Base-by-base conservation (phyloP, 2,797 vertebrate genomes). In the Poecilia picta region DNA sequence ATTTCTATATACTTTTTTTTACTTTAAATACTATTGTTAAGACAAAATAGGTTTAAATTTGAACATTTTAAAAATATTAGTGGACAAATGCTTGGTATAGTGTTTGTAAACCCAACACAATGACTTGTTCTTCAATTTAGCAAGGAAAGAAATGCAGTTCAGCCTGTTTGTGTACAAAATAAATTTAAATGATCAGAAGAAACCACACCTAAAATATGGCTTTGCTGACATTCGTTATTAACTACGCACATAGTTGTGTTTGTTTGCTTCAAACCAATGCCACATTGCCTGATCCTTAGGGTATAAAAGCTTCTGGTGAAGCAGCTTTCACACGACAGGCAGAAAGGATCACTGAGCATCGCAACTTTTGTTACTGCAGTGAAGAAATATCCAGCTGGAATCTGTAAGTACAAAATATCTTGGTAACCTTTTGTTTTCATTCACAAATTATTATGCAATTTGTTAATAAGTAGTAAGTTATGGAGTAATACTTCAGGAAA, bases 401-500 rank as follows among this genome's bases (percentile, higher is more conserved):
- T 51, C 16, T 51, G 72, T 73, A 73, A 73, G 72, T 51, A 53
- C 47, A 45, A 45, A n/a, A n/a, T n/a, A n/a, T n/a, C n/a, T n/a
- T n/a, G n/a, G n/a, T n/a, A n/a, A n/a, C n/a, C n/a, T n/a, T 36
- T 36, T 36, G 33, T 36, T 36, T 33, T 33, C 3, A 33, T 33
- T 33, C 33, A 33, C 33, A 33, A 33, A 33, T 33, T 33, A 33
- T 33, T 2, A 3, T 33, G 33, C 33, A 33, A 33, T 33, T 33
- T 33, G 33, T 33, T 33, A 33, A 33, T 33, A 33, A 33, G 33
- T 3, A 33, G 33, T 33, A 33, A 33, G 3, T 33, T 33, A 33
- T 33, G 33, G 33, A 33, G 33, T 33, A 33, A 3, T 33, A 33
- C 33, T 33, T 33, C 33, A 33, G 3, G 33, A 33, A 33, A 33